A percentile compares a stretch with the other conserved stretches of the same genome.
Conservation (phyloP, 2,113 vertebrate genomes). For the Rallus limicola region DNA sequence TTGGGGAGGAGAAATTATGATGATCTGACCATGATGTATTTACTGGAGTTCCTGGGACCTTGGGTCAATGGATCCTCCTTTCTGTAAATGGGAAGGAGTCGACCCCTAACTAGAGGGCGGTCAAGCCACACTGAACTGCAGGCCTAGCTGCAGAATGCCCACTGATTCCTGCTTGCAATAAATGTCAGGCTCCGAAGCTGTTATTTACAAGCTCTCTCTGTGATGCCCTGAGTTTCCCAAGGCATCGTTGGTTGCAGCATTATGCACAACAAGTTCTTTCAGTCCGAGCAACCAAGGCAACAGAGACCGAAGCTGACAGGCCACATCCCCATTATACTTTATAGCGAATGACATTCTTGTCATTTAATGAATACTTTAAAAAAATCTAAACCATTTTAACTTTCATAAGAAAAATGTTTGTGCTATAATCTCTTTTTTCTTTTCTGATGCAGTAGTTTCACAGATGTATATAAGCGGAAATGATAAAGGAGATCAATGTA, state of each 20-base stretch:
- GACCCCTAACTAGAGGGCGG: neutral
- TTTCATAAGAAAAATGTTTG: constrained; percentile 6
- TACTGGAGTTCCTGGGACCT: neutral
- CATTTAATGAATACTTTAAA: neutral
- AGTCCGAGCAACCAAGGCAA: neutral
- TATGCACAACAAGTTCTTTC: neutral
- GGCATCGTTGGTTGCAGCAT: neutral
- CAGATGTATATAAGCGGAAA: neutral
- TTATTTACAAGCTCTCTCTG: constrained; percentile 32
- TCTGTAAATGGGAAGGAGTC: neutral
- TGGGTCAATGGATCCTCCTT: neutral
- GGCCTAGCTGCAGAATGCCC: neutral
- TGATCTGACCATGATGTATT: neutral
- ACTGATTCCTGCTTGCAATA: neutral
- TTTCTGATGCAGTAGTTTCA: neutral
- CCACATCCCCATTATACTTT: neutral
- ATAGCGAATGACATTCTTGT: neutral
- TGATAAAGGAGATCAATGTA: neutral
- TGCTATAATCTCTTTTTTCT: neutral
- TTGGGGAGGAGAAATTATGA: neutral
- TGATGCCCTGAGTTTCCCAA: neutral
- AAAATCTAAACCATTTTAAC: neutral
- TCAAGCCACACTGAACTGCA: neutral
- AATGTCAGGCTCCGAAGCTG: constrained; percentile 8
- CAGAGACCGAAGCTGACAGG: neutral